Conservation (phyloP, 2,888 invertebrate genomes). For the Hololepta plana region DNA sequence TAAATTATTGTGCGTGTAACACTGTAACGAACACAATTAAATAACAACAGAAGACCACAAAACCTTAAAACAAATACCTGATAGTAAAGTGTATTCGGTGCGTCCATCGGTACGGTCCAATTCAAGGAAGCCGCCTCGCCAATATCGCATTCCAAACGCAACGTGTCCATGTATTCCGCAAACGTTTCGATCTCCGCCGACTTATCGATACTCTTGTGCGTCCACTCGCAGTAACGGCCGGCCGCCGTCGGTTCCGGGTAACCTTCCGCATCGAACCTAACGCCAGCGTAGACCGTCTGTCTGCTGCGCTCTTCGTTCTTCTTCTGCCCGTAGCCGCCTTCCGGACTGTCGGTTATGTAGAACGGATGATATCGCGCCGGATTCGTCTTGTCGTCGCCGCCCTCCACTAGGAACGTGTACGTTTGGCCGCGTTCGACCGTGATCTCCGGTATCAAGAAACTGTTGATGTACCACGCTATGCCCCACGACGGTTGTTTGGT, state of each 20-base stretch:
- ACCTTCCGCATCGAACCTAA: conserved; percentile 55
- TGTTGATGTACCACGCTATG: conserved; percentile 87
- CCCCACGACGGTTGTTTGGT: conserved; percentile 77
- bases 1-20: conserved; percentile 78
- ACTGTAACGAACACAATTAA: conserved; percentile 35
- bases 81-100: conserved; percentile 73
- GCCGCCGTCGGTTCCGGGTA: conserved; percentile 66
- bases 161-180: conserved; percentile 55
- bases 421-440: conserved; percentile 73
- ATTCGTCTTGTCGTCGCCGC: conserved; percentile 62
- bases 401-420: conserved; percentile 74
- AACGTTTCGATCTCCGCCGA: conserved; percentile 55
- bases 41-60: not conserved
- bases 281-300: conserved; percentile 63
- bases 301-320: conserved; percentile 45
- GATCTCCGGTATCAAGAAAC: conserved; percentile 73
- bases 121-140: conserved; percentile 60
- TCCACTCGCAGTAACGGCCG: conserved; percentile 79
- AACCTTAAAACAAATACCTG: conserved; percentile 42
- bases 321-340: conserved; percentile 76
- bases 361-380: conserved; percentile 79
- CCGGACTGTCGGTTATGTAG: conserved; percentile 72
- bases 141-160: conserved; percentile 55
- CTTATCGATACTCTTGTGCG: conserved; percentile 59
- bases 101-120: conserved; percentile 74